Conservation (phyloP, 1,140 invertebrate species). For the Drosophila paulistorum region DNA sequence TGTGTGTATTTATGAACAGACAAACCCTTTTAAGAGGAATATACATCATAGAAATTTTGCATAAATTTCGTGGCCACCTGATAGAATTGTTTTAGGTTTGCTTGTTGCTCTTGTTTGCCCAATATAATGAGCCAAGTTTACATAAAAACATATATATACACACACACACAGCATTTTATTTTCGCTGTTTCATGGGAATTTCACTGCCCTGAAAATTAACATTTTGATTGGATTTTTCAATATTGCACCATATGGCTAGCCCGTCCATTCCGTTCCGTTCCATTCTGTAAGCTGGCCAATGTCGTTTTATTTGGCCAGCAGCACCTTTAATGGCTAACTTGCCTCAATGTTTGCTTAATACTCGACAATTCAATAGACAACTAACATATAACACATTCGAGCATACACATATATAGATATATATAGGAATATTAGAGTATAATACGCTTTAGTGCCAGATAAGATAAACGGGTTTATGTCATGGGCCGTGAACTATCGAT, state of each 20-base stretch:
- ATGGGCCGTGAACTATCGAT: slow-evolving; percentile 7
- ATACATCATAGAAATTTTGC: slow-evolving; percentile 20
- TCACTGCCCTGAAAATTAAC: slow-evolving; percentile 65
- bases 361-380: slow-evolving; percentile 23
- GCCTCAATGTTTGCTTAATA: slow-evolving; percentile 42
- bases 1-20: not conserved
- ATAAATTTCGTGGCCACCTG: slow-evolving; percentile 21
- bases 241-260: slow-evolving; percentile 73
- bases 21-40: slow-evolving; percentile 23
- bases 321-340: slow-evolving; percentile 35
- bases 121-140: slow-evolving; percentile 22
- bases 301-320: slow-evolving; percentile 28
- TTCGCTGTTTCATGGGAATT: slow-evolving; percentile 24
- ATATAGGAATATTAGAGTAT: too few relatives aligned
- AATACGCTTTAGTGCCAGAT: slow-evolving; percentile 18
- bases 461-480: slow-evolving; percentile 34
- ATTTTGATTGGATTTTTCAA: slow-evolving; percentile 82
- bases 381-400: not conserved
- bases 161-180: not conserved
- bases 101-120: not conserved
- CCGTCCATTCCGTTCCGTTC: slow-evolving; percentile 27
- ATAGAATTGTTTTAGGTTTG: not conserved
- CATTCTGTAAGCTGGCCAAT: slow-evolving; percentile 23
- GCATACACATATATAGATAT: not conserved
- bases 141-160: slow-evolving; percentile 37